These are phyloP conservation scores for Hirundo rustica DNA, from an alignment of 2,797 vertebrate species.

Conservation along the genomic window DNA sequence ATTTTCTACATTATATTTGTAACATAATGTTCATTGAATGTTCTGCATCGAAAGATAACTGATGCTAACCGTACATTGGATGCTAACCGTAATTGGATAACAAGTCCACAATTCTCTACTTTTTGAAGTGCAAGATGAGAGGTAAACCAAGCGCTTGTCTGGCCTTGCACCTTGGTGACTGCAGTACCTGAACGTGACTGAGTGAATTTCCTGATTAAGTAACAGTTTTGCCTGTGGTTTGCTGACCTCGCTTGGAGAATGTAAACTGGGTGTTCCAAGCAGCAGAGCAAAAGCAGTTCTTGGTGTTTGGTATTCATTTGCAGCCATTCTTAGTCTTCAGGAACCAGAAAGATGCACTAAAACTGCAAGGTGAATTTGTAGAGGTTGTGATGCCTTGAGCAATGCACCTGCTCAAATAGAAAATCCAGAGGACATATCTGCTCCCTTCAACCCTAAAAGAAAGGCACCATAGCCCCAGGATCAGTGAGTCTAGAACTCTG, in stretches of 20 bases:
- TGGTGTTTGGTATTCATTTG: not conserved
- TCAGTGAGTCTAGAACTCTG: not conserved
- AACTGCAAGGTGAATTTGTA: not conserved
- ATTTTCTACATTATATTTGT: not conserved
- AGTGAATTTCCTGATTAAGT: not conserved
- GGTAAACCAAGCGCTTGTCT: not conserved
- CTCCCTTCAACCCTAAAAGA: not conserved
- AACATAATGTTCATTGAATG: not conserved
- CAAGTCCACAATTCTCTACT: not conserved
- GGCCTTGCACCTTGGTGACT: not conserved
- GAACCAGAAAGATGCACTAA: not conserved
- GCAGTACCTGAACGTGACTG: not conserved
- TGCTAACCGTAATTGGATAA: no score
- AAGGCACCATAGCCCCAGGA: not conserved
- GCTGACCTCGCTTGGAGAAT: not conserved
- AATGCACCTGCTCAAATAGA: not conserved
- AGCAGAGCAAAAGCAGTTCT: not conserved
- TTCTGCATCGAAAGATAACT: not conserved
- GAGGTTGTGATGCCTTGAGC: not conserved
- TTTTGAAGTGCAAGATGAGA: not conserved
- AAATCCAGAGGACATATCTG: not conserved
- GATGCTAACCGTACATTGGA: not conserved
- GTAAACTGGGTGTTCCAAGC: not conserved
- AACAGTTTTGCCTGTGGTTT: not conserved
- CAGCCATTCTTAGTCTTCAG: not conserved